These are phyloP conservation scores for Procapra przewalskii DNA, from an alignment of 2,113 vertebrate species.

Conservation along the genomic window DNA sequence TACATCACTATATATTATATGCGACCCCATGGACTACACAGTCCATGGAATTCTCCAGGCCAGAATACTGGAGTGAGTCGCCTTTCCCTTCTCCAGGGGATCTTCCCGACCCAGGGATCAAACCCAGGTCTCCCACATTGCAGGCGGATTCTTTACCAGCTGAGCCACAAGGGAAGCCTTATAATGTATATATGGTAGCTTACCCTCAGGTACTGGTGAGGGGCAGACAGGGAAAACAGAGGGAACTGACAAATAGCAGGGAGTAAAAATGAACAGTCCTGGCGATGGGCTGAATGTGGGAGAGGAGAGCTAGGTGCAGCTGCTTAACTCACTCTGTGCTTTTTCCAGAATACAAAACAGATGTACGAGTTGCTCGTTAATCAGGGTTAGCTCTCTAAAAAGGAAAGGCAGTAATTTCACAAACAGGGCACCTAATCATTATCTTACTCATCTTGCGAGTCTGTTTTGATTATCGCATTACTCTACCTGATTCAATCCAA, in stretches of 20 bases:
- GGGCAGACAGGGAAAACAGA: background rate
- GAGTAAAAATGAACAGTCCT: background rate
- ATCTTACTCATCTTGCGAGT: background rate
- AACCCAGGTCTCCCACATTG: background rate
- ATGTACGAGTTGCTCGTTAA: background rate
- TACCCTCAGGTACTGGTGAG: background rate
- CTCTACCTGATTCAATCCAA: background rate
- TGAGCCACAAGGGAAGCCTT: background rate
- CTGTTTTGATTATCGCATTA: background rate
- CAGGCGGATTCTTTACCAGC: background rate
- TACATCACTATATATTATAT: background rate
- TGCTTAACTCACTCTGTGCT: background rate
- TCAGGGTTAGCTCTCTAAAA: background rate
- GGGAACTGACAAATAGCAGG: background rate
- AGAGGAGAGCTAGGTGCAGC: too few species aligned
- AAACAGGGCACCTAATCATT: background rate
- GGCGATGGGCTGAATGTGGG: rapidly evolving
- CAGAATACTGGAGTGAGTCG: background rate
- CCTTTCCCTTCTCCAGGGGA: background rate
- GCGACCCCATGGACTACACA: background rate
- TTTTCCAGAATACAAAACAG: background rate
- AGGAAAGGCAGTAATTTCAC: background rate
- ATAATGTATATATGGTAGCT: rapidly evolving
- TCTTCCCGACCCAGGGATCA: background rate
- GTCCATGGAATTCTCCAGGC: background rate